Conservation (phyloP, 2,888 invertebrate species). For the Scelioninae gen. 2 region DNA sequence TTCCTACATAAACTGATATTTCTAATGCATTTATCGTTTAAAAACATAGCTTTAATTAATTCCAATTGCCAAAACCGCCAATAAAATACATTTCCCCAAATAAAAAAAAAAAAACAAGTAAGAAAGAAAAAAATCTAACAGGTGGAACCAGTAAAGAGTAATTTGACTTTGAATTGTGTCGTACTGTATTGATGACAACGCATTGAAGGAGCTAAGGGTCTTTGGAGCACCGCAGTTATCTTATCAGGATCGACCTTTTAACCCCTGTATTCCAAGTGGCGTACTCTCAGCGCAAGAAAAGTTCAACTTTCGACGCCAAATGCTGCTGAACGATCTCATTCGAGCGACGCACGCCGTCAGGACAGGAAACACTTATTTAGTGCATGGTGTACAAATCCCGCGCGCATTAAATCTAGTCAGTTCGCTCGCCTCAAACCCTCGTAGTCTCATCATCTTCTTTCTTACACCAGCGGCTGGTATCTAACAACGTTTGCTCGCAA, state of each 20-base stretch:
- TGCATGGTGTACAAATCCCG: slow-evolving; percentile 59
- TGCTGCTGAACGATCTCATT: slow-evolving; percentile 63
- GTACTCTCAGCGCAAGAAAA: slow-evolving; percentile 64
- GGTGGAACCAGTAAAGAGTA: not conserved
- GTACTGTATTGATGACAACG: slow-evolving; percentile 16
- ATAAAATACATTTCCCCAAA: not conserved
- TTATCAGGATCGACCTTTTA: slow-evolving; percentile 67
- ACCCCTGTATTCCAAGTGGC: slow-evolving; percentile 56
- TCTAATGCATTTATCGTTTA: no score
- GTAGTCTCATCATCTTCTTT: slow-evolving; percentile 58
- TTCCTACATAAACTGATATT: no score
- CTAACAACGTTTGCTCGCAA: not conserved
- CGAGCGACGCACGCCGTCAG: slow-evolving; percentile 64
- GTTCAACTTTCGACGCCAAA: slow-evolving; percentile 63
- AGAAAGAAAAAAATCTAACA: no score
- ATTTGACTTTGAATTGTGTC: slow-evolving; percentile 8
- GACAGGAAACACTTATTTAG: slow-evolving; percentile 73
- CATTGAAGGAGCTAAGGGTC: slow-evolving; percentile 47
- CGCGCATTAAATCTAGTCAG: slow-evolving; percentile 64
- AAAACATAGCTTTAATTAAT: no score
- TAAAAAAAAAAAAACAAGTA: no score
- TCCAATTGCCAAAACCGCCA: no score
- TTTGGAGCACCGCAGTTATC: slow-evolving; percentile 61
- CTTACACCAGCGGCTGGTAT: slow-evolving; percentile 13
- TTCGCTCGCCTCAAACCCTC: slow-evolving; percentile 43